Percentiles rank a stretch among this genome's conserved stretches.
These are phyloP conservation scores for Megalopta genalis DNA, from an alignment of 1,140 invertebrate genomes.

Conservation along the genomic window DNA sequence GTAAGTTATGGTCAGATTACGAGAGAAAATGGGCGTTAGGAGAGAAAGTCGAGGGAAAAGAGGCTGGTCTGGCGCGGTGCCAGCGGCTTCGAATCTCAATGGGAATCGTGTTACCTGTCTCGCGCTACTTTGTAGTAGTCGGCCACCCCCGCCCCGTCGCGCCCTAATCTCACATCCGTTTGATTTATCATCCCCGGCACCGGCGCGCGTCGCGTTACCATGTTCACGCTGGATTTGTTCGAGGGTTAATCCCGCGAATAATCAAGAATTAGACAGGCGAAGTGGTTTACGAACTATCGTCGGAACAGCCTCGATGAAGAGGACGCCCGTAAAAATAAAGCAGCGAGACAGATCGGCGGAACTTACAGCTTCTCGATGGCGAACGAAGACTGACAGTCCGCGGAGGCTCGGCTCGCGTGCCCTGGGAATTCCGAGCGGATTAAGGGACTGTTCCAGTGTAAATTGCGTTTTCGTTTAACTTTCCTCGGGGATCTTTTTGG, in stretches of 20 bases:
- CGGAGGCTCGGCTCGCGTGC: too few relatives aligned
- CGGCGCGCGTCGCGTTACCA: background rate
- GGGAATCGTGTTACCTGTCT: slow-evolving; percentile 72
- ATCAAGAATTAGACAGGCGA: slow-evolving; percentile 6
- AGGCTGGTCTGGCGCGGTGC: slow-evolving; percentile 46
- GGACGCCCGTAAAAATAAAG: too few relatives aligned
- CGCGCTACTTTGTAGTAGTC: slow-evolving; percentile 56
- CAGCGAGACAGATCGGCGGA: background rate
- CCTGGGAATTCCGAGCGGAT: too few relatives aligned
- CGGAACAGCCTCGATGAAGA: background rate
- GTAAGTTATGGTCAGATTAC: slow-evolving; percentile 25
- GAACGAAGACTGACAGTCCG: background rate
- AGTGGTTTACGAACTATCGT: background rate
- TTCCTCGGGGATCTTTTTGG: too few relatives aligned
- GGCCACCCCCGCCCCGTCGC: background rate
- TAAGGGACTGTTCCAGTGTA: too few relatives aligned
- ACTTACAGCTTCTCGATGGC: background rate
- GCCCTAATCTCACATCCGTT: slow-evolving; percentile 44
- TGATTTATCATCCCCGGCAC: slow-evolving; percentile 64
- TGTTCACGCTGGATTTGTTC: background rate
- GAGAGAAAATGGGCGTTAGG: background rate
- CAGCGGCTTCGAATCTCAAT: slow-evolving; percentile 55
- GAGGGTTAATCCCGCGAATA: background rate
- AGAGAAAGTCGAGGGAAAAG: background rate
- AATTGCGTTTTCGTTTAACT: too few relatives aligned